phyloP scores from a whole-genome alignment of 2,888 invertebrate species.

The Spilarctia lutea region DNA sequence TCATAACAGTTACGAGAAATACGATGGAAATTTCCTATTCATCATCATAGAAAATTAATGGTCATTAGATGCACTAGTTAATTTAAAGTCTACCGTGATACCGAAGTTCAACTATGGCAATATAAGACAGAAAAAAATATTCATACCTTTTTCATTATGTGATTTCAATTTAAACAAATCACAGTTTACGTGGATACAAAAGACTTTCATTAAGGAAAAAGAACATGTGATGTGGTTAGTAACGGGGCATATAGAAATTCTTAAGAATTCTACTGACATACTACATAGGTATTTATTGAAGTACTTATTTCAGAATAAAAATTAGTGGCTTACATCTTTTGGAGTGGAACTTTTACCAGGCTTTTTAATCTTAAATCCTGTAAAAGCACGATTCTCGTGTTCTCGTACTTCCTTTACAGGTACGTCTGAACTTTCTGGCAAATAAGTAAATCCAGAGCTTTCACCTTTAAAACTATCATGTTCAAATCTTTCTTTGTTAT shows the following conservation, averaged over 20 bases:
- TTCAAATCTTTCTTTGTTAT: neutral
- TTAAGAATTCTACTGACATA: neutral
- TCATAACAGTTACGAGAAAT: no score
- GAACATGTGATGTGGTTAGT: neutral
- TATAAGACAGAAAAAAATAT: no score
- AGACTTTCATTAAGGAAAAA: neutral
- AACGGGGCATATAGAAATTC: neutral
- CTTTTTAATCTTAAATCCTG: conserved; percentile 8
- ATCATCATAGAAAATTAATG: no score
- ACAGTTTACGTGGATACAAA: neutral
- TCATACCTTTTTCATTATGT: no score
- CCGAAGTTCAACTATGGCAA: no score
- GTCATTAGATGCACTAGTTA: no score
- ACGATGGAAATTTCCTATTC: no score
- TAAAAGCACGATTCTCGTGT: conserved; percentile 1
- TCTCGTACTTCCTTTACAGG: neutral
- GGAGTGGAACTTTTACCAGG: conserved; percentile 3
- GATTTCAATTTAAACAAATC: neutral
- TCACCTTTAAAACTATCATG: neutral
- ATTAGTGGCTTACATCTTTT: conserved; percentile 1
- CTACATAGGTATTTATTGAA: conserved; percentile 5
- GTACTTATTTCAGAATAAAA: neutral
- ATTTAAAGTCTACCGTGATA: no score
- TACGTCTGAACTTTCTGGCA: neutral
- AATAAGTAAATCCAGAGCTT: neutral